Percentiles rank a stretch among this genome's conserved stretches.
Evolutionary conservation across 1,140 invertebrate species (phyloP).

Genomic region (Armadillidium nasatum): DNA sequence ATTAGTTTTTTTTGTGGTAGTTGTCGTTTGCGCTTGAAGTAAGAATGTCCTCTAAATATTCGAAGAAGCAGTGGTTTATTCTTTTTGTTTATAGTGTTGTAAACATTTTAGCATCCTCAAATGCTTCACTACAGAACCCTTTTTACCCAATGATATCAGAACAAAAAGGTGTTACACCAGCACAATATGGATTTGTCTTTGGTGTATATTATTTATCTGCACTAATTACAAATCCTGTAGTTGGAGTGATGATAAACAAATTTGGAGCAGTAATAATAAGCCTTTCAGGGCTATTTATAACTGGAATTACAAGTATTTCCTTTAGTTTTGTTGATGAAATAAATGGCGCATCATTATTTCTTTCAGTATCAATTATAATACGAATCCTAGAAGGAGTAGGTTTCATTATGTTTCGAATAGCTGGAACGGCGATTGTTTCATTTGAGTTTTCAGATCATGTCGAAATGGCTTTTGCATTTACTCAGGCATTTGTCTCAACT

Average conservation of each 20-base stretch:
- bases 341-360: neutral
- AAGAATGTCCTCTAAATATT: too few species aligned
- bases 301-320: conserved; percentile 16
- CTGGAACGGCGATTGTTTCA: conserved; percentile 16
- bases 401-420: conserved; percentile 1
- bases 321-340: conserved; percentile 19
- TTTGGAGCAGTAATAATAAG: conserved; percentile 16
- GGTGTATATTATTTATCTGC: conserved; percentile 2
- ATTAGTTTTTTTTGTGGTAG: too few species aligned
- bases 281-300: conserved; percentile 16
- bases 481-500: neutral
- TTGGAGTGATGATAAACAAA: conserved; percentile 9
- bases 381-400: conserved; percentile 23
- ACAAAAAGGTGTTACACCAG: conserved; percentile 17
- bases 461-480: conserved; percentile 10
- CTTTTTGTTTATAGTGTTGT: too few species aligned
- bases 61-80: too few species aligned
- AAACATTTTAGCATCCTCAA: too few species aligned
- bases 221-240: conserved; percentile 17
- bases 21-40: too few species aligned
- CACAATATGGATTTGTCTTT: conserved; percentile 23
- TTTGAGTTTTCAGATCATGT: conserved; percentile 19
- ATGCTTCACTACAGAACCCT: conserved; percentile 17
- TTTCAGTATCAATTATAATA: neutral
- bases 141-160: conserved; percentile 22